These are phyloP conservation scores for Bugula neritina DNA, from an alignment of 2,888 invertebrate genomes.

Conservation along the genomic window DNA sequence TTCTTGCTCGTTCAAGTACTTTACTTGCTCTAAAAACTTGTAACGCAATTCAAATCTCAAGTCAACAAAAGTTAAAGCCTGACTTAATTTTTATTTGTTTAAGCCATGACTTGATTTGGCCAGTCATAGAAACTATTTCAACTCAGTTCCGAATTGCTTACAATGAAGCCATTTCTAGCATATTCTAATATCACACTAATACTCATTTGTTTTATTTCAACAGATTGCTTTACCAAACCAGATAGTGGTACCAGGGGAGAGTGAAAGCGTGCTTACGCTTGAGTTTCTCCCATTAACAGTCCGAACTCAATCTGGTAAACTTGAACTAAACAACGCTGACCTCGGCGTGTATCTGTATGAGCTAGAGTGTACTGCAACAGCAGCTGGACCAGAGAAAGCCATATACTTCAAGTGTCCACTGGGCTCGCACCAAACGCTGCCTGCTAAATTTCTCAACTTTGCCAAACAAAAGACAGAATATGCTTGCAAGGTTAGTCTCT, in stretches of 20 bases:
- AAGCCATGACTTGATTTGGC: no score
- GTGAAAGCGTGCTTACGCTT: constrained; percentile 49
- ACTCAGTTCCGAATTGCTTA: no score
- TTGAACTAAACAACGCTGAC: constrained; percentile 50
- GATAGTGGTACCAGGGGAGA: constrained; percentile 45
- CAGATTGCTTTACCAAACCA: constrained; percentile 36
- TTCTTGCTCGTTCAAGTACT: no score
- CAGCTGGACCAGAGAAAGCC: constrained; percentile 49
- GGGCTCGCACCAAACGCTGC: constrained; percentile 44
- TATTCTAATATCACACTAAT: no score
- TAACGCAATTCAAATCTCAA: no score
- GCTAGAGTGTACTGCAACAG: constrained; percentile 48
- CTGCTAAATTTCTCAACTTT: constrained; percentile 52
- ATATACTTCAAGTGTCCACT: constrained; percentile 48
- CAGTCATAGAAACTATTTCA: no score
- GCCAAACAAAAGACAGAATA: constrained; percentile 54
- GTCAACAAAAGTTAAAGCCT: no score
- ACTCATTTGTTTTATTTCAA: no score
- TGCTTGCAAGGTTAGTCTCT: constrained; percentile 46
- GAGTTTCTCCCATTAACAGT: constrained; percentile 53
- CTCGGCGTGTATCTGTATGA: constrained; percentile 52
- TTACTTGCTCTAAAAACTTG: no score
- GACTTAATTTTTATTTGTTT: no score
- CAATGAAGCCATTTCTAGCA: no score
- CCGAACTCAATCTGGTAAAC: constrained; percentile 43